Evolutionary conservation across 2,888 invertebrate genomes (phyloP).

Genomic region (Nowickia ferox): DNA sequence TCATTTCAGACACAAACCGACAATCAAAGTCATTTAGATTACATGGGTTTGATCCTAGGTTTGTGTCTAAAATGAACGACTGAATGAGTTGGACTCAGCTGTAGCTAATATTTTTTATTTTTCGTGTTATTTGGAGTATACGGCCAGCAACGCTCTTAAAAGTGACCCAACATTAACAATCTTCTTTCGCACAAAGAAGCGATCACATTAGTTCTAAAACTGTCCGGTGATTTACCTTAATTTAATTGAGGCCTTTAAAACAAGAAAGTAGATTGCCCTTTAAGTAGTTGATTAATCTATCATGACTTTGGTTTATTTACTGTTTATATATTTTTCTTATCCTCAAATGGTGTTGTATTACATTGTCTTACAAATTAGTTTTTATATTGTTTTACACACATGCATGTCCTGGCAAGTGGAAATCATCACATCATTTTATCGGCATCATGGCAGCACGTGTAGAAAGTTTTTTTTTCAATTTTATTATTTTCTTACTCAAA

Average conservation of each 20-base stretch:
- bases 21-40: too few species aligned
- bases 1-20: too few species aligned
- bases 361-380: neutral
- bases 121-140: too few species aligned
- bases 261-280: neutral
- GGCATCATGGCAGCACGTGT: slow-evolving; percentile 23
- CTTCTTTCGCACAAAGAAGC: too few species aligned
- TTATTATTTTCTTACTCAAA: neutral
- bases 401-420: neutral
- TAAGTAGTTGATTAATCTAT: neutral
- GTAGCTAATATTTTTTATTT: too few species aligned
- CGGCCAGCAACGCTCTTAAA: too few species aligned
- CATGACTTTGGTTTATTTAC: neutral
- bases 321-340: neutral
- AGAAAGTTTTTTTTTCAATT: neutral
- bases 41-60: too few species aligned
- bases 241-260: neutral
- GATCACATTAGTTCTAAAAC: too few species aligned
- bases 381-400: neutral
- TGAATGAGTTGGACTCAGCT: too few species aligned
- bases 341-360: neutral
- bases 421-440: neutral
- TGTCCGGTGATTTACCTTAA: neutral
- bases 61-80: too few species aligned
- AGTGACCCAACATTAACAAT: too few species aligned